Evolutionary conservation across 1,140 invertebrate genomes (phyloP), one percentile per base, ranked within the genome.

Genomic region (Brevipalpus yothersi): DNA sequence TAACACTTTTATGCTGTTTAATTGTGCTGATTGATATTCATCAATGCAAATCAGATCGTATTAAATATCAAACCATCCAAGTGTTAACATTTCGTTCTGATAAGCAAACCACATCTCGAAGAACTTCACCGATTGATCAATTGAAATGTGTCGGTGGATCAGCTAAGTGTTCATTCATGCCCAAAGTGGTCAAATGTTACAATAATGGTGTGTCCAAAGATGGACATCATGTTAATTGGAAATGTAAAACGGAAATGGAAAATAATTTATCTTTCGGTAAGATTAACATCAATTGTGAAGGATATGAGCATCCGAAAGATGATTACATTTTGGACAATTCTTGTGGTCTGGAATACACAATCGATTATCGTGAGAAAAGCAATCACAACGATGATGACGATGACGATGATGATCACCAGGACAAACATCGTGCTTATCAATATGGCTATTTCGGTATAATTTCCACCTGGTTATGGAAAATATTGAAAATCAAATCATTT

Each of bases 271-370:
- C 72, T 56, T 79, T 79, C 71, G 78, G 77, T n/a, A 64, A 68
- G 49, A 66, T 78, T 12, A 67, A 68, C 49, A 72, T 74, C 5
- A 63, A 17, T 13, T 56, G 56, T 23, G 61, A 60, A 56, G 77
- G 77, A 39, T 78, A 76, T 66, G 73, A 75, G 53, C 72, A 77
- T 66, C 71, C 75, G 12, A 72, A 78, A 60, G 77, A 79, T 67
- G 74, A 75, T 4, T 77, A 73, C 62, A 68, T 79, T 61, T 65
- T 78, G 13, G 70, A 66, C 58, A 76, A 76, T 17, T 78, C 76
- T 13, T 79, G 77, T 69, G 75, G 76, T 40, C 54, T 62, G 7
- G 59, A 61, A 42, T 62, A 59, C 45, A 56, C 58, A 1, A 42
- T 62, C 5, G 61, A 61, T 9, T 19, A 53, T n/a, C n/a, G n/a